These are phyloP conservation scores for Protosalanx chinensis DNA, from an alignment of 2,797 vertebrate species.

Conservation along the genomic window DNA sequence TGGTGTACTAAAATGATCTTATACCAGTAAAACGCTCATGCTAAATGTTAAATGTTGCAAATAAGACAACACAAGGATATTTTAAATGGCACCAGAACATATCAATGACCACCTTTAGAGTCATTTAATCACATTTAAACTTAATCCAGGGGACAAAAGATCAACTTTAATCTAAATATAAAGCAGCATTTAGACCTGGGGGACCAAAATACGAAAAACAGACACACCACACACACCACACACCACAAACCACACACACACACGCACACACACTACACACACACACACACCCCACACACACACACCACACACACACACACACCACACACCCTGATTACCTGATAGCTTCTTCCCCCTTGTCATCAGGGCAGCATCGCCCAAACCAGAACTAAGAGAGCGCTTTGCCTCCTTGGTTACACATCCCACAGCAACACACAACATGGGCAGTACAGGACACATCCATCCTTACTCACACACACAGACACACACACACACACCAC, in stretches of 20 bases:
- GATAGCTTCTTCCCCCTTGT: constrained; percentile 53
- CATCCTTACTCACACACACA: constrained; percentile 9
- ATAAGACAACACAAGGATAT: not conserved
- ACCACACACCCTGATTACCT: constrained; percentile 61
- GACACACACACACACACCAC: constrained; percentile 35
- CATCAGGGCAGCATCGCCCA: constrained; percentile 53
- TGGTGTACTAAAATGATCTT: not conserved
- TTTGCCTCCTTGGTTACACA: not conserved
- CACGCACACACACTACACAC: constrained; percentile 4
- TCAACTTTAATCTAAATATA: not conserved
- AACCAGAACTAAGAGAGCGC: constrained; percentile 50
- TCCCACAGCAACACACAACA: constrained; percentile 26
- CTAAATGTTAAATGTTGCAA: not conserved
- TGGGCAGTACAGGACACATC: constrained; percentile 11
- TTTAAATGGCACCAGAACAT: not conserved
- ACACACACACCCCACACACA: constrained; percentile 1
- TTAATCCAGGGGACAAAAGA: not conserved
- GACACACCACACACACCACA: not conserved
- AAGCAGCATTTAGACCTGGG: not conserved
- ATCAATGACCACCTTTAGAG: no score
- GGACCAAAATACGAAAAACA: not conserved
- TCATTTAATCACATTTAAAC: not conserved
- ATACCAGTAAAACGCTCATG: no score
- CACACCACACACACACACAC: constrained; percentile 13
- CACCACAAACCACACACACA: constrained; percentile 17